phyloP scores from a whole-genome alignment of 2,113 vertebrate genomes.

The Pygathrix nemaeus region DNA sequence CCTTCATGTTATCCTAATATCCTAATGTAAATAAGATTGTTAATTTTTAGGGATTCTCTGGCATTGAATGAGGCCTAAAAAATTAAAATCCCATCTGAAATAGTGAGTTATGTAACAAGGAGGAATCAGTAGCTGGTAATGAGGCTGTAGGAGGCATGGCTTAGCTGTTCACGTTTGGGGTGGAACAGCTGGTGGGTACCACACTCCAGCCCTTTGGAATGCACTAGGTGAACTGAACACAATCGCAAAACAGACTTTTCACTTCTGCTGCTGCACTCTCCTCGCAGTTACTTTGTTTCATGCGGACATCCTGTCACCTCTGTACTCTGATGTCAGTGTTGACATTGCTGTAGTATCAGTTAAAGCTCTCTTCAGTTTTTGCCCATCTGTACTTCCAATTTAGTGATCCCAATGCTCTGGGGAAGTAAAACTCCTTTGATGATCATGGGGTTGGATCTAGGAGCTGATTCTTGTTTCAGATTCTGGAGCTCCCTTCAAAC shows the following conservation, averaged over 20 bases:
- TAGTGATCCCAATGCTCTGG: not conserved
- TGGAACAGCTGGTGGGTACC: not conserved
- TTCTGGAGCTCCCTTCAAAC: not conserved
- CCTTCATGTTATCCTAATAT: not conserved
- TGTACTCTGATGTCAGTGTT: not conserved
- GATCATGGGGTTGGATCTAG: not conserved
- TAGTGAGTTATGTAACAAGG: not conserved
- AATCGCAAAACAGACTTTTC: not conserved
- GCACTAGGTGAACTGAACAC: not conserved
- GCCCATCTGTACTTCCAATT: not conserved
- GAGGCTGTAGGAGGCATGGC: not conserved
- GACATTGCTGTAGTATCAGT: not conserved
- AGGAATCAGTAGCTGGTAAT: not conserved
- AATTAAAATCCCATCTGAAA: not conserved
- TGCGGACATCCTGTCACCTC: not conserved
- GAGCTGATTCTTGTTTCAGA: not conserved
- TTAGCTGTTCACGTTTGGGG: not conserved
- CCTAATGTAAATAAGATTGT: not conserved
- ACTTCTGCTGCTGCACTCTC: not conserved
- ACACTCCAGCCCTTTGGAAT: not conserved
- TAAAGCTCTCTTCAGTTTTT: not conserved
- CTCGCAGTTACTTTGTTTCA: not conserved
- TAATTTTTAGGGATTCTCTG: not conserved
- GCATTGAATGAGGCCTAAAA: not conserved
- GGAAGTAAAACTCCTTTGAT: not conserved